phyloP scores from a whole-genome alignment of 2,888 invertebrate genomes.

The Erebia ligea region DNA sequence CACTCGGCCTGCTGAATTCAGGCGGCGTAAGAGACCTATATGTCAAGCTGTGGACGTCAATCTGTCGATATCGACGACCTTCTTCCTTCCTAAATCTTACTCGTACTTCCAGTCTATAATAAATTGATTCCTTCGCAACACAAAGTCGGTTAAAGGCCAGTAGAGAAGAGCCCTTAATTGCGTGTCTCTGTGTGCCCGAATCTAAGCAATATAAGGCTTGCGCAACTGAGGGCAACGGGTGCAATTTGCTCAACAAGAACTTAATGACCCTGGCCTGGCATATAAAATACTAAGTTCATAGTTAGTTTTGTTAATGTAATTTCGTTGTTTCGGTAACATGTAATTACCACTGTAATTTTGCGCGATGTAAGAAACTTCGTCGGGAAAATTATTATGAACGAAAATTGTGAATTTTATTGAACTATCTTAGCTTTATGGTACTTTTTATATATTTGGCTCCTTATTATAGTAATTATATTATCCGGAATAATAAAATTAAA shows the following conservation, averaged over 20 bases:
- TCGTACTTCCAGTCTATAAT: neutral
- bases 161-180: constrained; percentile 44
- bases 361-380: constrained; percentile 8
- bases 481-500: neutral
- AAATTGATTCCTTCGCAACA: constrained; percentile 31
- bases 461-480: no score
- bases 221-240: constrained; percentile 38
- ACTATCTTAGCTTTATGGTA: neutral
- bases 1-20: no score
- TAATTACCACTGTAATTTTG: constrained; percentile 31
- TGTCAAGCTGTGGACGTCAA: no score
- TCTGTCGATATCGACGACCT: no score
- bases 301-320: constrained; percentile 38
- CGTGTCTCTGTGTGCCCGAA: constrained; percentile 42
- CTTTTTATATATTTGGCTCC: neutral
- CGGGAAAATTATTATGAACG: neutral
- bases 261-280: constrained; percentile 40
- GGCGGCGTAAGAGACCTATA: no score
- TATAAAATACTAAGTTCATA: constrained; percentile 36
- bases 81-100: no score
- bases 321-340: constrained; percentile 33
- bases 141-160: constrained; percentile 33
- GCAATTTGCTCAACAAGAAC: constrained; percentile 41
- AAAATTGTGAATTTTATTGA: constrained; percentile 1
- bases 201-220: constrained; percentile 41